These are phyloP conservation scores for Odocoileus hemionus DNA, from an alignment of 2,113 vertebrate genomes.

Conservation along the genomic window DNA sequence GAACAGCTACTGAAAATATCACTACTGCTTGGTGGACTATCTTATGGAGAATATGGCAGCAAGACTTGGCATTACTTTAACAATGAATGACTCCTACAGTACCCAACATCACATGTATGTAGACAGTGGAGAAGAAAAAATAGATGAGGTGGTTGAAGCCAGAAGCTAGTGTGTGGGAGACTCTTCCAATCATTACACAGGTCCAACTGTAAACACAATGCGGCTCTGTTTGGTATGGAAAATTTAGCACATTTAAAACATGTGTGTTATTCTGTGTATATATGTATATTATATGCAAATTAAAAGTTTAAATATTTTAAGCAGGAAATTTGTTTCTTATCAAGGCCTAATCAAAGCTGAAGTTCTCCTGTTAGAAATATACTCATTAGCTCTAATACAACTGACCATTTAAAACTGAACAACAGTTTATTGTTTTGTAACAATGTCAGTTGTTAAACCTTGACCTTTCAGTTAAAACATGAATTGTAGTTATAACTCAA, in stretches of 20 bases:
- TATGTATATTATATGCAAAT: not conserved
- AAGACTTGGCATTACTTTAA: not conserved
- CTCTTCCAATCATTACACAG: not conserved
- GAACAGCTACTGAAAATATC: not conserved
- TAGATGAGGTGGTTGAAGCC: not conserved
- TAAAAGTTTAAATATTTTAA: not conserved
- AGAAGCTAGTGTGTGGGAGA: not conserved
- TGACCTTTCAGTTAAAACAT: conserved; percentile 84
- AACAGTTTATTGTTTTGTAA: conserved; percentile 83
- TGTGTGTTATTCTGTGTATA: not conserved
- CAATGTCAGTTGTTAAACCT: conserved; percentile 84
- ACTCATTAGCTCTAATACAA: conserved; percentile 82
- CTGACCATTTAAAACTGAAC: conserved; percentile 81
- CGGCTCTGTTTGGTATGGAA: not conserved
- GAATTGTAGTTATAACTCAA: conserved; percentile 86
- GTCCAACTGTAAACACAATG: not conserved
- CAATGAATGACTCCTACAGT: not conserved
- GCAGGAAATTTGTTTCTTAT: not conserved
- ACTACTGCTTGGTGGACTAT: not conserved
- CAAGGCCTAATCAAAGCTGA: not conserved
- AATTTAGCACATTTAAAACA: not conserved
- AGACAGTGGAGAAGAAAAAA: not conserved
- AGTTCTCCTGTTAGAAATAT: not conserved
- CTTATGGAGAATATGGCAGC: not conserved
- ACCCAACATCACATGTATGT: not conserved